Percentiles rank a stretch among this genome's conserved stretches.
phyloP scores from a whole-genome alignment of 2,888 invertebrate species.

The Drosophila barbarae region DNA sequence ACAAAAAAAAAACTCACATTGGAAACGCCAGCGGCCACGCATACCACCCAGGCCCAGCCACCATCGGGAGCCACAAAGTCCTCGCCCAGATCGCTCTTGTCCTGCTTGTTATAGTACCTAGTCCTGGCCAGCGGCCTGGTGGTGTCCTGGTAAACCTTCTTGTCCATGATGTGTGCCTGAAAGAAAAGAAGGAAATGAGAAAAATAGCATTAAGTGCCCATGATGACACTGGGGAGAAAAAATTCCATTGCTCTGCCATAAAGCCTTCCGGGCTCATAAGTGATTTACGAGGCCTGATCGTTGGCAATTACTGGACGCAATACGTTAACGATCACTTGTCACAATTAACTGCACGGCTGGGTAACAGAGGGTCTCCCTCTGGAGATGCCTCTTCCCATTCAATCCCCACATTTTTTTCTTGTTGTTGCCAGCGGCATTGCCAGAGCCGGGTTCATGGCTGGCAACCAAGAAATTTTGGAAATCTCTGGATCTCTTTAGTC shows the following conservation, averaged over 20 bases:
- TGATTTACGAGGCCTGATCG: constrained; percentile 47
- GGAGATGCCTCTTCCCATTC: constrained; percentile 2
- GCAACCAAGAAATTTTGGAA: constrained; percentile 1
- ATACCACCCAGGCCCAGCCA: constrained; percentile 87
- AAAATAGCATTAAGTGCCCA: not conserved
- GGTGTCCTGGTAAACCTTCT: constrained; percentile 68
- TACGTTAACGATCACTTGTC: constrained; percentile 53
- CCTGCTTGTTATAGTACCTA: constrained; percentile 57
- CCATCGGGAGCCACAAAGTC: constrained; percentile 87
- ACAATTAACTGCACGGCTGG: constrained; percentile 39
- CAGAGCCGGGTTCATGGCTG: constrained; percentile 11
- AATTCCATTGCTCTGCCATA: constrained; percentile 9
- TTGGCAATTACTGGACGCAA: constrained; percentile 37
- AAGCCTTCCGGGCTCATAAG: not conserved
- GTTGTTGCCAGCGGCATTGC: not conserved
- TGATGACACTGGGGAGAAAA: constrained; percentile 3
- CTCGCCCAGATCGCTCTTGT: constrained; percentile 78
- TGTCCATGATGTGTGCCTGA: constrained; percentile 15
- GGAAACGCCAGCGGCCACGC: constrained; percentile 85
- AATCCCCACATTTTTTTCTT: not conserved
- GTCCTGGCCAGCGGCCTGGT: constrained; percentile 61
- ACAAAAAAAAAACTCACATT: constrained; percentile 83
- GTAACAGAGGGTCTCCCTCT: not conserved
- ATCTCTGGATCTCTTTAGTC: constrained; percentile 2
- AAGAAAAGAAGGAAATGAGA: not conserved